Evolutionary conservation across 2,888 invertebrate genomes (phyloP), one percentile per base, ranked within the genome.

Genomic region (Leucoma salicis): DNA sequence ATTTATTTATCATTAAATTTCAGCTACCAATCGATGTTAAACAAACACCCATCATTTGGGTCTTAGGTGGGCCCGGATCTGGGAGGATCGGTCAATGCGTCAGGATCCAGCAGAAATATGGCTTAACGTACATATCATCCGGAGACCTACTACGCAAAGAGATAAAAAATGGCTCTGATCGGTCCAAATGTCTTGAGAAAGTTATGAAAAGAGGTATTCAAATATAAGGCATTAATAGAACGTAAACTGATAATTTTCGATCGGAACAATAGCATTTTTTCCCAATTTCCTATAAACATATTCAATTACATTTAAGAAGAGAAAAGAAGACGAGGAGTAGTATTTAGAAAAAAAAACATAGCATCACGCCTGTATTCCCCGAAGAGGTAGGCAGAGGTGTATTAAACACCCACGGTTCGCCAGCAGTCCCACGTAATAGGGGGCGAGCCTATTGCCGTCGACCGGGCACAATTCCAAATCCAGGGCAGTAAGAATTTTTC

Each of bases 41-140:
- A 5, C 18, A 29, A 0, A 45, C 29, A 13, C 97, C 97, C 35
- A 94, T 97, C 37, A 91, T 98, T 57, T 97, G 97, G 95, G 92
- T 97, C 39, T 89, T 97, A 78, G 98, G 98, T 40, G 98, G 98
- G 0, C 98, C 98, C 0, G 98, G 98, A 1, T 96, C 95, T 35
- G 97, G 98, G 43, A 99, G 98, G 82, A 97, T 97, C 27, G 98
- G 97, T 2, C 97, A 97, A 83, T 98, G 98, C 87, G 96, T 95
- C 54, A 94, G 92, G 72, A 97, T 99, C 67, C 95, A 97, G 6
- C 92, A 92, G 41, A 95, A 95, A 79, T 99, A 97, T 79, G 96
- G 96, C 7, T 97, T 96, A 89, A 94, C 95, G 8, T 98, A 99
- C 80, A 90, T 99, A 49, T 98, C 98, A 42, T 95, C 96, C 14